Conservation (phyloP, 1,140 invertebrate species). For the Micrasema minimum region DNA sequence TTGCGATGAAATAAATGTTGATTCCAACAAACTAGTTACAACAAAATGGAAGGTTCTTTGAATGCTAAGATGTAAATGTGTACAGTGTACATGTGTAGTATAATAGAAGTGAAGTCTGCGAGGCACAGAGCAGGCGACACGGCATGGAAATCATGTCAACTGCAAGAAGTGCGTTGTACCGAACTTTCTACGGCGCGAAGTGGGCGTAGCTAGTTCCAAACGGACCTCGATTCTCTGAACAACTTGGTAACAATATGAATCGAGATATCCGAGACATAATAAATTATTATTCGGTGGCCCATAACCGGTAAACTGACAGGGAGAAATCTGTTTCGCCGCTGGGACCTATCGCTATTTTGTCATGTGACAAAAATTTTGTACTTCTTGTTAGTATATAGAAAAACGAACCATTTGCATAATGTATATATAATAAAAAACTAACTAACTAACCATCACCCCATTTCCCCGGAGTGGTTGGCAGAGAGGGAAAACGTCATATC, state of each 20-base stretch:
- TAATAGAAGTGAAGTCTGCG: background rate
- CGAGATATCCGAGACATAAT: conserved; percentile 15
- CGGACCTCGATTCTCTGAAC: conserved; percentile 3
- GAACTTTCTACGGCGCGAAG: conserved; percentile 24
- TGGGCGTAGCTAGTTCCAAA: conserved; percentile 3
- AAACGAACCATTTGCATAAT: too few relatives aligned
- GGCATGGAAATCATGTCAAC: conserved; percentile 32
- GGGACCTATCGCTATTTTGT: background rate
- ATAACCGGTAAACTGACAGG: conserved; percentile 1
- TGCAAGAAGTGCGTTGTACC: conserved; percentile 20
- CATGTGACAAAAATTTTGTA: too few relatives aligned
- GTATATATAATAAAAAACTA: too few relatives aligned
- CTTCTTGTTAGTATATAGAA: too few relatives aligned
- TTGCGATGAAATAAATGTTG: too few relatives aligned
- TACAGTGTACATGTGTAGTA: too few relatives aligned
- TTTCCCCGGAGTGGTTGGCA: too few relatives aligned
- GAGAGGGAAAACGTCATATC: too few relatives aligned
- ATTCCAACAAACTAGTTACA: too few relatives aligned
- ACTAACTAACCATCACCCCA: too few relatives aligned
- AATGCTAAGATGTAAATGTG: too few relatives aligned
- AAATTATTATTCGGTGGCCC: conserved; percentile 34
- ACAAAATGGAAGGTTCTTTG: too few relatives aligned
- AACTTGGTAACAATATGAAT: background rate
- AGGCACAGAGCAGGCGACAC: background rate
- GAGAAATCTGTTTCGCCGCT: conserved; percentile 1